Conservation (phyloP, 2,797 vertebrate species). For the Takifugu rubripes region DNA sequence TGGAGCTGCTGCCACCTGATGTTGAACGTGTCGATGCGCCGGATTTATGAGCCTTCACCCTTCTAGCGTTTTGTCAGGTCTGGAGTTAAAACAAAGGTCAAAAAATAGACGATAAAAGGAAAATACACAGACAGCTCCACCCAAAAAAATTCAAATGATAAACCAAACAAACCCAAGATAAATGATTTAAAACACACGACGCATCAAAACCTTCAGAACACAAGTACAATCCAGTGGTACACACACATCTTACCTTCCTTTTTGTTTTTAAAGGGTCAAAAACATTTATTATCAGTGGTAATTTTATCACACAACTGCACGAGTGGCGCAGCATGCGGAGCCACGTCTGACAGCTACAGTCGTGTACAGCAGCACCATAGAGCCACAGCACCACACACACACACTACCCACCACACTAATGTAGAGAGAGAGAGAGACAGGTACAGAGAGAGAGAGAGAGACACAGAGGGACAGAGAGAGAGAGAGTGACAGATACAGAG, state of each 20-base stretch:
- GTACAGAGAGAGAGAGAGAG: constrained; percentile 17
- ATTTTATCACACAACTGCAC: constrained; percentile 67
- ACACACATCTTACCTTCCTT: constrained; percentile 62
- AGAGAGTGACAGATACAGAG: neutral
- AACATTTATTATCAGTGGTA: constrained; percentile 14
- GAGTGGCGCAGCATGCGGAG: constrained; percentile 74
- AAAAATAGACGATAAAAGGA: constrained; percentile 16
- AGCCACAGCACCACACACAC: constrained; percentile 57
- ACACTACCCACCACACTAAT: constrained; percentile 56
- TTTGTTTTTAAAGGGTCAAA: constrained; percentile 35
- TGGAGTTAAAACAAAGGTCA: constrained; percentile 12
- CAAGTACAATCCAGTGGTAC: constrained; percentile 12
- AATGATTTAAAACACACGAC: constrained; percentile 37
- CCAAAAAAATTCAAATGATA: constrained; percentile 34
- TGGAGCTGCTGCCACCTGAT: no score
- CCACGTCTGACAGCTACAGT: constrained; percentile 69
- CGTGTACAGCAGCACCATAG: constrained; percentile 70
- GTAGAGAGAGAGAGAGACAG: constrained; percentile 5
- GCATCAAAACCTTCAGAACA: constrained; percentile 2
- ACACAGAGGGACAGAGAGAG: neutral
- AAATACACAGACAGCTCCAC: constrained; percentile 32
- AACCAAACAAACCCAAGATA: constrained; percentile 33
- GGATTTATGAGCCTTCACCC: no score
- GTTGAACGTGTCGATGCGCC: no score
- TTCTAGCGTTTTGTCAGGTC: no score